A percentile compares a stretch with the other conserved stretches of the same genome.
phyloP scores from a whole-genome alignment of 2,888 invertebrate species.

The Brachylomia viminalis region DNA sequence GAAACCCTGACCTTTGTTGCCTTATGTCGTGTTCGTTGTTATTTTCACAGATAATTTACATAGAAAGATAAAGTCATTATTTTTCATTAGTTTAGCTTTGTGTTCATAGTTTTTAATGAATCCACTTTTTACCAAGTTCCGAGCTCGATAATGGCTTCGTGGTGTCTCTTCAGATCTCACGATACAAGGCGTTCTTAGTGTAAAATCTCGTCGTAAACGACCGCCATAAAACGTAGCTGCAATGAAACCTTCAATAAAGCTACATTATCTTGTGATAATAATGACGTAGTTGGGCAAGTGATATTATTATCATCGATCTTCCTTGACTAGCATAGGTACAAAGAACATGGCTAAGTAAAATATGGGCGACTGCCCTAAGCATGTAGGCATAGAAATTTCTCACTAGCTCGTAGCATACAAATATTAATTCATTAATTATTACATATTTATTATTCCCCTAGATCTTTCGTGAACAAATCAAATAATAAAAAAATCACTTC shows the following conservation, averaged over 20 bases:
- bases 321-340: neutral
- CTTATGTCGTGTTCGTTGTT: neutral
- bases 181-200: neutral
- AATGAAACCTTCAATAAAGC: constrained; percentile 12
- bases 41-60: constrained; percentile 1
- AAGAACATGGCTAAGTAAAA: too few species aligned
- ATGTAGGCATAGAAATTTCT: too few species aligned
- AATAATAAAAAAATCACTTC: too few species aligned
- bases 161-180: neutral
- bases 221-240: neutral
- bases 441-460: too few species aligned
- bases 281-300: neutral
- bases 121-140: neutral
- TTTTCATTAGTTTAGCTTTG: neutral
- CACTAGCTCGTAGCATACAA: too few species aligned
- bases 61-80: neutral
- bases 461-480: too few species aligned
- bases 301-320: constrained; percentile 4
- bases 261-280: constrained; percentile 17
- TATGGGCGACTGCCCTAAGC: too few species aligned
- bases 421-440: too few species aligned
- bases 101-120: neutral
- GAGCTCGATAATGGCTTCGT: neutral
- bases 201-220: neutral
- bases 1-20: neutral